phyloP scores from a whole-genome alignment of 2,113 vertebrate genomes.

The Platycercus adscitus region DNA sequence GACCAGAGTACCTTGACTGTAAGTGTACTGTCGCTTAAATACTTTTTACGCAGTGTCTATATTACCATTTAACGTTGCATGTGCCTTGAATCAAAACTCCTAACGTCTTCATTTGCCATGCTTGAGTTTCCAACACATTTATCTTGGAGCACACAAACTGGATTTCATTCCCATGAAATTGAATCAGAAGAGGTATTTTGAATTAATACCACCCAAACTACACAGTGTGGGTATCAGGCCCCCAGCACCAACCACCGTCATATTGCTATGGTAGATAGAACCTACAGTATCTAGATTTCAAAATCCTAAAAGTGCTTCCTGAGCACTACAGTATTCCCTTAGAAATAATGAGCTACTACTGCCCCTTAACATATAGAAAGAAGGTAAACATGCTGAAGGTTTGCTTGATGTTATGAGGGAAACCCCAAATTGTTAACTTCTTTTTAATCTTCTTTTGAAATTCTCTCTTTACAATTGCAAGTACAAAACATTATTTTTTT shows the following conservation, averaged over 20 bases:
- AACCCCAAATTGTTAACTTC: not conserved
- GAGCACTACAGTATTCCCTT: not conserved
- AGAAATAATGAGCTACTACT: not conserved
- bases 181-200: not conserved
- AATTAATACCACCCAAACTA: not conserved
- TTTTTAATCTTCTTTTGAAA: not conserved
- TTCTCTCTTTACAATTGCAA: not conserved
- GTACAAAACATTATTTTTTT: not conserved
- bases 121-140: not conserved
- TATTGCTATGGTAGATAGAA: not conserved
- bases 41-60: not conserved
- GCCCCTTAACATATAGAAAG: not conserved
- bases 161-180: not conserved
- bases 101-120: not conserved
- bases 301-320: not conserved
- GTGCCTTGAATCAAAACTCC: not conserved
- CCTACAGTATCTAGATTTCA: not conserved
- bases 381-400: not conserved
- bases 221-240: not conserved
- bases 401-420: not conserved
- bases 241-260: not conserved
- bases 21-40: not conserved
- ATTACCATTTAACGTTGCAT: not conserved
- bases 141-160: not conserved
- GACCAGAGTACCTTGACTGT: not conserved